Evolutionary conservation across 2,113 vertebrate genomes (phyloP), one percentile per base, ranked within the genome.

Genomic region (Bucco capensis): DNA sequence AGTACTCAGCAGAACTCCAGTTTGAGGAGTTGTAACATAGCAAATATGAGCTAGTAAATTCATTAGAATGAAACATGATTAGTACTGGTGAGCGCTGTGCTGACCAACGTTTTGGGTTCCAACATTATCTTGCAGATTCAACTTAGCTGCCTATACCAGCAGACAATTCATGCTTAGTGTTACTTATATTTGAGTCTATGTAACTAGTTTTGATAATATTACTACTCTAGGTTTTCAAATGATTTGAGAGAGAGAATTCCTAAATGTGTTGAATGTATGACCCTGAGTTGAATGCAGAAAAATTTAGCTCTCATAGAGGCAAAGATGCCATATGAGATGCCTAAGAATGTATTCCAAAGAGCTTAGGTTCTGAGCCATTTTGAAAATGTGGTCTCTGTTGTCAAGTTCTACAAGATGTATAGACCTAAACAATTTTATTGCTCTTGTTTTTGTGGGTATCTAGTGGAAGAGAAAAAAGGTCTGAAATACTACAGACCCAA

Each of bases 41-140:
- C 38, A 87, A 54, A 54, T 40, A 18, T 0, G 2, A 35, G 10
- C n/a, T 56, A n/a, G 44, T 23, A 21, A 53, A 53, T 37, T 38
- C 44, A 79, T 0, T 2, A 17, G 21, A 31, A 9, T 7, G 51
- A 51, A 38, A 9, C 4, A 14, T 1, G 23, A 9, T 6, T 65
- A 53, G 13, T 42, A 25, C 0, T 21, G 37, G 8, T 31, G 19
- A 35, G 25, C 17, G 31, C 51, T 72, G 25, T 33, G 24, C 0
- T 83, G n/a, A 60, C 12, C 38, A 27, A 1, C 3, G 19, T 0
- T 28, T 62, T 57, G 38, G 21, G 49, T 14, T 75, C 62, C 49
- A 25, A 17, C 23, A 17, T 14, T 5, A 6, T 7, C 30, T 53
- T 30, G 47, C 70, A 74, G 25, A 47, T 11, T 33, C 71, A 71